phyloP scores from a whole-genome alignment of 37 sponge, comb jelly and placozoan species.

The Ephydatia muelleri region DNA sequence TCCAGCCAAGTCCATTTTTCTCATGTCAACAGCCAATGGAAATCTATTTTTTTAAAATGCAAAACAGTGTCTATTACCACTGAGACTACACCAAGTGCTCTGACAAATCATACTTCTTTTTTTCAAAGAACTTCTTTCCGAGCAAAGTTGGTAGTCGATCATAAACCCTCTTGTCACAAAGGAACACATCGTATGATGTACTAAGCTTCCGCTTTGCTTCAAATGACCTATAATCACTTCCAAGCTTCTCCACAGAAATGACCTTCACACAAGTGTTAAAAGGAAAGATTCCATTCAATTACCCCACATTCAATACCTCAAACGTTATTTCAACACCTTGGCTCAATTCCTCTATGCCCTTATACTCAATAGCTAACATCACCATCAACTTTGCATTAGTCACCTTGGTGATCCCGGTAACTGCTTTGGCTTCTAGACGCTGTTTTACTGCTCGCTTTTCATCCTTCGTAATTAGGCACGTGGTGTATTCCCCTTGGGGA shows the following conservation, averaged over 20 bases:
- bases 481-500: slow-evolving; percentile 29
- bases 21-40: slow-evolving; percentile 76
- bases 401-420: slow-evolving; percentile 66
- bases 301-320: no score
- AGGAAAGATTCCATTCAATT: not conserved
- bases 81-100: not conserved
- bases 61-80: not conserved
- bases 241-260: slow-evolving; percentile 73
- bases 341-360: not conserved
- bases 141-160: slow-evolving; percentile 65
- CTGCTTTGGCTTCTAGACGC: slow-evolving; percentile 57
- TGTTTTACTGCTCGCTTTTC: slow-evolving; percentile 47
- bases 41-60: no score
- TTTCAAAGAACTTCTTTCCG: slow-evolving; percentile 87
- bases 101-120: slow-evolving; percentile 63
- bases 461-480: slow-evolving; percentile 80
- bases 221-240: slow-evolving; percentile 78
- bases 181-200: slow-evolving; percentile 67
- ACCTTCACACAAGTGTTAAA: slow-evolving; percentile 34
- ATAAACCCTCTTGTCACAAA: slow-evolving; percentile 69
- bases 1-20: slow-evolving; percentile 48
- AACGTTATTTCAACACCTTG: not conserved
- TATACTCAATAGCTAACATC: not conserved
- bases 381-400: not conserved
- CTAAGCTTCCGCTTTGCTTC: slow-evolving; percentile 71